Conservation (phyloP, 2,797 vertebrate species). For the Momotus momota region DNA sequence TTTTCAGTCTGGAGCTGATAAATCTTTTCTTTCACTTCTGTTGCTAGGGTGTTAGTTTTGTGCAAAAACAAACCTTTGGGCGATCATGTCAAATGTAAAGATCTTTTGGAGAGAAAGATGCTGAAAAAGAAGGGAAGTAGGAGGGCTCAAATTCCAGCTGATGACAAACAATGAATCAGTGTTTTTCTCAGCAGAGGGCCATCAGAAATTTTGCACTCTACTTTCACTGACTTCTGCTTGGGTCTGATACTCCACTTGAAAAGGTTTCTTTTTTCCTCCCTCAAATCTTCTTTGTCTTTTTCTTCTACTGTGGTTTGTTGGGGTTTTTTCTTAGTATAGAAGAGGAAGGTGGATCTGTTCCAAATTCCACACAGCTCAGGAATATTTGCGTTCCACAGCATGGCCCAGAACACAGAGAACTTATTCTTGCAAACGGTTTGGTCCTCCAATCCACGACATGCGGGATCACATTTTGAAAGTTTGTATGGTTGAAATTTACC, state of each 20-base stretch:
- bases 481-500: constrained; percentile 2
- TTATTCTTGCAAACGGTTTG: constrained; percentile 56
- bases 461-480: not conserved
- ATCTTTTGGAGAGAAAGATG: not conserved
- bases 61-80: constrained; percentile 42
- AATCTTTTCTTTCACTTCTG: constrained; percentile 28
- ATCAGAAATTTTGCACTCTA: constrained; percentile 29
- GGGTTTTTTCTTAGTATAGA: constrained; percentile 37
- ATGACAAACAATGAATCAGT: constrained; percentile 58
- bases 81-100: constrained; percentile 35
- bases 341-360: constrained; percentile 72
- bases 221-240: constrained; percentile 25
- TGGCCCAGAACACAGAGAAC: constrained; percentile 31
- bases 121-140: constrained; percentile 55
- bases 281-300: not conserved
- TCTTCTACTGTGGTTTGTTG: not conserved
- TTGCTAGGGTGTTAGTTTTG: constrained; percentile 47
- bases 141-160: constrained; percentile 56
- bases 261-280: constrained; percentile 5
- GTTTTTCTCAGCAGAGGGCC: constrained; percentile 51
- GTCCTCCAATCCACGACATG: constrained; percentile 44
- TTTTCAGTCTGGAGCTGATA: not conserved
- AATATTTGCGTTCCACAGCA: constrained; percentile 71
- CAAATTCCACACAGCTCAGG: constrained; percentile 48
- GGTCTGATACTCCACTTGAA: constrained; percentile 25